Conservation (phyloP, 2,888 invertebrate species). For the Oligia fasciuncula region DNA sequence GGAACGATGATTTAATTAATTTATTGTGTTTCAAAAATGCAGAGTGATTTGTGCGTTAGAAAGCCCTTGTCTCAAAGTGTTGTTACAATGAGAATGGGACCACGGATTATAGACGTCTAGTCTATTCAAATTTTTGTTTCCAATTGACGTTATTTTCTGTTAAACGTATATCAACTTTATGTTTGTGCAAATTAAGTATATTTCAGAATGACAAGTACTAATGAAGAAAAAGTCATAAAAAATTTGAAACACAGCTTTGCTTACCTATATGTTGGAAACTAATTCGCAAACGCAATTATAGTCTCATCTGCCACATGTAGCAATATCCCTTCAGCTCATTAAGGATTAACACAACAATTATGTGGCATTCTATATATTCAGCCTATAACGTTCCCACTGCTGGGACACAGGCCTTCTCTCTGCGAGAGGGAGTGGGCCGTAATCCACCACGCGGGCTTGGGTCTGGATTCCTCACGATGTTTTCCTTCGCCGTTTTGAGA, state of each 20-base stretch:
- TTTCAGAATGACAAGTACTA: not conserved
- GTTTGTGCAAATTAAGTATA: not conserved
- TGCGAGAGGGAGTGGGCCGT: too few species aligned
- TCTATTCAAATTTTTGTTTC: not conserved
- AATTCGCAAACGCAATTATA: not conserved
- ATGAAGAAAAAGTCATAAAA: not conserved
- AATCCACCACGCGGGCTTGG: too few species aligned
- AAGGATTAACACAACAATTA: not conserved
- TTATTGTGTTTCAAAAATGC: too few species aligned
- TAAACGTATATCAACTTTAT: not conserved
- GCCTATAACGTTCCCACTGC: too few species aligned
- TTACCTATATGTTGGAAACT: not conserved
- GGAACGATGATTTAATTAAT: not conserved
- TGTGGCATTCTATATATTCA: too few species aligned
- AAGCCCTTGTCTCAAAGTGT: not conserved
- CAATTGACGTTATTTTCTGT: not conserved
- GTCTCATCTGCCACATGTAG: not conserved
- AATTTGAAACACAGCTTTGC: not conserved
- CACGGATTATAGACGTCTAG: not conserved
- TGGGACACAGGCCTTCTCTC: too few species aligned
- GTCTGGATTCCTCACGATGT: too few species aligned
- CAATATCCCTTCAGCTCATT: not conserved
- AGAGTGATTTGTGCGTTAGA: not conserved
- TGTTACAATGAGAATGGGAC: not conserved
- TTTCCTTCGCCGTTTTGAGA: too few species aligned